phyloP scores from a whole-genome alignment of 2,888 invertebrate genomes.

The Noctuana brunneofusca region DNA sequence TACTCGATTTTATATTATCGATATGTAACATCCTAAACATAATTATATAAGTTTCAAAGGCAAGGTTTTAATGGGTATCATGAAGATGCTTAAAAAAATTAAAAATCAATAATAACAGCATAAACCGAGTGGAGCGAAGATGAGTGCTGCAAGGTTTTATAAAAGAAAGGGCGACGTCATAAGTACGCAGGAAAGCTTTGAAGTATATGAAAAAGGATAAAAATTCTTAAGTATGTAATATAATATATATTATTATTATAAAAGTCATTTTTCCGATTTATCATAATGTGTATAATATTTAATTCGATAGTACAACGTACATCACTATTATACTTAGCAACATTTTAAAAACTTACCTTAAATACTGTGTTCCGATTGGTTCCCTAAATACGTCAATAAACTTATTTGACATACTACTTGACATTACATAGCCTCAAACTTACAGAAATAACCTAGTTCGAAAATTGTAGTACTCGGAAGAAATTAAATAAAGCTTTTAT shows the following conservation, averaged over 20 bases:
- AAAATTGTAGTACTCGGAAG: neutral
- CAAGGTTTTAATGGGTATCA: too few species aligned
- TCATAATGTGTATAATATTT: neutral
- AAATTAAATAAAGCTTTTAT: neutral
- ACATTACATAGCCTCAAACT: slow-evolving; percentile 32
- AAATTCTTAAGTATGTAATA: neutral
- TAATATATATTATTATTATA: neutral
- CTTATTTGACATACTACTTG: slow-evolving; percentile 44
- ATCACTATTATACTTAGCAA: neutral
- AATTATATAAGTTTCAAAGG: too few species aligned
- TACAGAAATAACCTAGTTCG: slow-evolving; percentile 50
- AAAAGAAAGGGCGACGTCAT: too few species aligned
- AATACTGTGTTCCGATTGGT: slow-evolving; percentile 52
- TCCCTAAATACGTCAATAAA: slow-evolving; percentile 46
- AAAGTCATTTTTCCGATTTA: neutral
- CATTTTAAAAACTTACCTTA: neutral
- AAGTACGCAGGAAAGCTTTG: too few species aligned
- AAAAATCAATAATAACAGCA: too few species aligned
- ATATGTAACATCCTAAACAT: too few species aligned
- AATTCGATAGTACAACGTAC: neutral
- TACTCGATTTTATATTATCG: neutral
- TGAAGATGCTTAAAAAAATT: too few species aligned
- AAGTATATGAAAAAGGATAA: too few species aligned
- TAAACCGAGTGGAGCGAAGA: too few species aligned
- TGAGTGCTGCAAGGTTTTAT: too few species aligned